These are phyloP conservation scores for Ophion slaviceki DNA, from an alignment of 2,888 invertebrate species.

Conservation along the genomic window DNA sequence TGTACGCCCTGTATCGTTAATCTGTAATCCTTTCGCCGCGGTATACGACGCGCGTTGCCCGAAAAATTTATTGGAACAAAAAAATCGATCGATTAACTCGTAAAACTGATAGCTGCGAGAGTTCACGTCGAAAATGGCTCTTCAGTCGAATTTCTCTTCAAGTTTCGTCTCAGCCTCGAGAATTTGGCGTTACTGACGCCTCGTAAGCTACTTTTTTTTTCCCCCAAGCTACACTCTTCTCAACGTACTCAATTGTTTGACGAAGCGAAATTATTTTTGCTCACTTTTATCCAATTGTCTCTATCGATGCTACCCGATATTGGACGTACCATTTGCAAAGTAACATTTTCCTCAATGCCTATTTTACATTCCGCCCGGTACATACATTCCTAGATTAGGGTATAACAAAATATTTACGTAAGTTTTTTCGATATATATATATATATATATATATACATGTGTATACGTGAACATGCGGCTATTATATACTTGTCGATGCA, in stretches of 20 bases:
- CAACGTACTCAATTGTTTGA: not conserved
- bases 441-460: not conserved
- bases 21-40: not conserved
- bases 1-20: not conserved
- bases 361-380: not conserved
- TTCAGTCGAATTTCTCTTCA: slow-evolving; percentile 26
- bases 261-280: not conserved
- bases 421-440: not conserved
- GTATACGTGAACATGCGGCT: not conserved
- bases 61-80: not conserved
- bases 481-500: not conserved
- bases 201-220: slow-evolving; percentile 1
- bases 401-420: slow-evolving; percentile 16
- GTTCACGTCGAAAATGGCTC: slow-evolving; percentile 28
- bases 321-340: not conserved
- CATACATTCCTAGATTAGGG: slow-evolving; percentile 9
- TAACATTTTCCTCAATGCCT: not conserved
- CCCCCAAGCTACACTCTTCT: not conserved
- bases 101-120: not conserved
- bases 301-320: not conserved
- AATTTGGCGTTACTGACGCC: not conserved
- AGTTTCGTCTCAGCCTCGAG: slow-evolving; percentile 15
- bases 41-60: not conserved
- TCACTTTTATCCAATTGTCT: not conserved
- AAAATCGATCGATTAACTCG: not conserved